Evolutionary conservation across 1,140 invertebrate species (phyloP).

Genomic region (Hesperophylax magnus): DNA sequence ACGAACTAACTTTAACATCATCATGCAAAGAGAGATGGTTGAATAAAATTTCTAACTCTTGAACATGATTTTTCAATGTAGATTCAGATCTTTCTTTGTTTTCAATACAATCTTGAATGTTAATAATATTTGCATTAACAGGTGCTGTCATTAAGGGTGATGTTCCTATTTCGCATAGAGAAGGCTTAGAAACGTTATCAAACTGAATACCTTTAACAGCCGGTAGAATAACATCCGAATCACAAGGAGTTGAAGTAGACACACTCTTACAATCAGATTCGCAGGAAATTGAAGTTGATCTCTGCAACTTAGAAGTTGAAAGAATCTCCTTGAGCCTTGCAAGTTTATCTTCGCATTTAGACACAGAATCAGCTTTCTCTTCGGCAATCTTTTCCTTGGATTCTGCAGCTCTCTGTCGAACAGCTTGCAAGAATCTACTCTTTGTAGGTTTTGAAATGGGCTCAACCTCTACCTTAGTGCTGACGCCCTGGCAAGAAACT

Average conservation of each 20-base stretch:
- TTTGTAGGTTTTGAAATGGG: neutral
- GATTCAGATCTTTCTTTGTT: constrained; percentile 1
- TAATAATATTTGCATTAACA: no score
- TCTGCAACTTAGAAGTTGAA: constrained; percentile 10
- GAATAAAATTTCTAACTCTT: constrained; percentile 15
- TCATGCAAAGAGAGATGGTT: constrained; percentile 11
- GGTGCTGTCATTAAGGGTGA: no score
- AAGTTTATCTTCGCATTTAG: constrained; percentile 40
- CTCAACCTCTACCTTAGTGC: neutral
- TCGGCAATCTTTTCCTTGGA: neutral
- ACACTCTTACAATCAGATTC: neutral
- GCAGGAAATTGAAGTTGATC: neutral
- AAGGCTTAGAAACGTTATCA: no score
- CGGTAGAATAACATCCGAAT: neutral
- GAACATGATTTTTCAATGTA: neutral
- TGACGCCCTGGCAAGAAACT: no score
- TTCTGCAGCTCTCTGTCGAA: constrained; percentile 32
- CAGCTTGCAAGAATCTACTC: constrained; percentile 35
- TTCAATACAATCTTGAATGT: neutral
- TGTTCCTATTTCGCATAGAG: no score
- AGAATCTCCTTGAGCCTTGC: constrained; percentile 26
- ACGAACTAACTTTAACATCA: neutral
- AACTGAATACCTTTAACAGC: neutral
- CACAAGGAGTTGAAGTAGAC: neutral
- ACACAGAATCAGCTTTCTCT: constrained; percentile 30